Conservation (phyloP, 2,888 invertebrate species). For the Drosophila hamatofila region DNA sequence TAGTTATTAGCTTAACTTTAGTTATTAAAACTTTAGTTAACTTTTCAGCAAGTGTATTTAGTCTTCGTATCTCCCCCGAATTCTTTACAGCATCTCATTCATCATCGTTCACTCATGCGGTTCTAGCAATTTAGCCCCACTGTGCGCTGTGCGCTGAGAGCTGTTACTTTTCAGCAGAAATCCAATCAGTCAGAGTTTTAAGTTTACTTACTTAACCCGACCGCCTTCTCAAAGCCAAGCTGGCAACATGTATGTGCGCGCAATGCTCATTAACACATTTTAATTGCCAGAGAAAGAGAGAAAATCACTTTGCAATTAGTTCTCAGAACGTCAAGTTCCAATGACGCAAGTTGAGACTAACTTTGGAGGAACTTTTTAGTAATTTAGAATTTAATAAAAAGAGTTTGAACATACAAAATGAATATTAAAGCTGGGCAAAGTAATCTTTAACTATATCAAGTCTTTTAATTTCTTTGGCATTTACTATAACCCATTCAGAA, state of each 20-base stretch:
- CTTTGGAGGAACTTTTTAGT: not conserved
- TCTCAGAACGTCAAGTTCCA: slow-evolving; percentile 14
- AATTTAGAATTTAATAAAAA: not conserved
- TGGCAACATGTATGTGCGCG: slow-evolving; percentile 41
- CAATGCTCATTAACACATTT: slow-evolving; percentile 62
- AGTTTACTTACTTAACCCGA: slow-evolving; percentile 20
- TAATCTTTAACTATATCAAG: not conserved
- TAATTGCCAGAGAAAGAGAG: slow-evolving; percentile 38
- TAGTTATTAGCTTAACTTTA: not conserved
- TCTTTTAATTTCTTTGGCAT: not conserved
- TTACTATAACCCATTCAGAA: slow-evolving; percentile 1
- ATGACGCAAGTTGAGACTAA: not conserved
- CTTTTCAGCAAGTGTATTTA: not conserved
- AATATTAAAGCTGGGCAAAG: not conserved
- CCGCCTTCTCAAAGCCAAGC: not conserved
- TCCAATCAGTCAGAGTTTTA: slow-evolving; percentile 49
- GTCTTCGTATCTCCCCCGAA: not conserved
- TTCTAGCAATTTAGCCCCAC: slow-evolving; percentile 10
- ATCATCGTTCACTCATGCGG: slow-evolving; percentile 3
- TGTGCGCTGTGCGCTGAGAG: not conserved
- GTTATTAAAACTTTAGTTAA: not conserved
- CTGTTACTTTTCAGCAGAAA: slow-evolving; percentile 21
- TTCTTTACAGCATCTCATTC: slow-evolving; percentile 15
- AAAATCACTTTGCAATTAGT: slow-evolving; percentile 32
- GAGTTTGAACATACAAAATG: not conserved